Evolutionary conservation across 2,113 vertebrate species (phyloP), one percentile per base, ranked within the genome.

Genomic region (Sinocyclocheilus maitianheensis): DNA sequence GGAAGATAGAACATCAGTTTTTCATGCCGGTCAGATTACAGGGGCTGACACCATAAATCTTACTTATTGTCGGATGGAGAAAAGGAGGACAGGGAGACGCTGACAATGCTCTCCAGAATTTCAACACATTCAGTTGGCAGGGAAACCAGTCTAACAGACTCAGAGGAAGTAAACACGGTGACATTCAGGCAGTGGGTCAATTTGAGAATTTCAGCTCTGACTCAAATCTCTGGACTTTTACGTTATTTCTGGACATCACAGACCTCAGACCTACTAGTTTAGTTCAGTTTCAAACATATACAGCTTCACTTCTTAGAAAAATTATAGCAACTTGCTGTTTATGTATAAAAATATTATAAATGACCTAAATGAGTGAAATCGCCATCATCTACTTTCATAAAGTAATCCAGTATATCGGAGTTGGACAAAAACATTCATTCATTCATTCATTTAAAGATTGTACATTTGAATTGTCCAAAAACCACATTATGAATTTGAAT

Each of bases 31-130:
- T 85, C 77, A 88, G 92, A 92, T 93, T 94, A 93, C 91, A 93
- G 92, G 88, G 90, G 83, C 91, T 94, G 92, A 94, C 94, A 93
- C 93, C 92, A 94, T 94, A 95, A 95, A 94, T 95, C 94, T 93
- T 93, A 93, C 93, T 94, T 94, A 94, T 93, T 93, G 93, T 94
- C 93, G 91, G 93, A 93, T 93, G 90, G 93, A 90, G 90, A 89
- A 89, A 92, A 92, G 91, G 92, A 26, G 24, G 43, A 30, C 26
- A 34, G 10, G 58, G 34, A 63, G 75, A 85, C 43, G 46, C 40
- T 43, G 82, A 65, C 20, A 55, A 74, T 46, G 65, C 84, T 72
- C 77, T 80, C 65, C 46, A 58, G 40, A 78, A 55, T 67, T 53
- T 55, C 40, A 77, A 85, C 60, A 79, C 63, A 5, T 62, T 53